Base-by-base conservation (phyloP, 2,888 invertebrate species). In the Drosophila nr. perissopoda region DNA sequence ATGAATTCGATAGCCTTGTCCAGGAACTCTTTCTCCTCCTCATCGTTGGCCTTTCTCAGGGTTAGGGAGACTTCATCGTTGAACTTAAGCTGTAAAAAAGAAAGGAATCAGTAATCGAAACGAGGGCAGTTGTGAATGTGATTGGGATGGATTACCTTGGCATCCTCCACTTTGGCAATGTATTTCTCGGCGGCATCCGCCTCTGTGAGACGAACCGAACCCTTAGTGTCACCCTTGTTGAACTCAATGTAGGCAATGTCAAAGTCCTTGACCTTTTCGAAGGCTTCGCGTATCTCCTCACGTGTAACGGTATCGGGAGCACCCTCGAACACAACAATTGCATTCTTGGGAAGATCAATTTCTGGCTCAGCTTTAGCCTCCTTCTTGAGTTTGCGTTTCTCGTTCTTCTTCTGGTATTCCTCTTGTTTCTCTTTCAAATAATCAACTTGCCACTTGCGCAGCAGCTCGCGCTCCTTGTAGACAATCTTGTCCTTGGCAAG, bases 241-340 rank as follows among this genome's bases (percentile, higher is more conserved):
- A 95, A 97, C 90, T 97, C 97, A 74, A 98, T 94, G 91, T 95
- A 98, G 0, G 96, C 96, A 54, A 96, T 94, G 42, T 96, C 92
- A 42, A 82, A 89, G 29, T 89, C 89, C n/a, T 86, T 83, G 2
- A 91, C 56, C 52, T 88, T 90, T 46, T 90, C 91, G 6, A 98
- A 94, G 49, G 95, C 95, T 65, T 95, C 95, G 88, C 96, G 97
- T 33, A 98, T 95, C 79, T 95, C 94, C 91, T 98, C 97, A 38
- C 97, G 94, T 2, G 95, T 94, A 46, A 94, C 95, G 57, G 94
- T 95, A 18, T 95, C 95, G 10, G 81, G 89, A 3, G 94, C 93
- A 16, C 96, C 95, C 38, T 94, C 94, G 81, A 98, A 95, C 81
- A 96, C 95, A 25, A 98, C 92, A 33, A 97, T 94, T 2, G 97